These are phyloP conservation scores for Melanostigma gelatinosum DNA, from an alignment of 2,113 vertebrate species.

Conservation along the genomic window DNA sequence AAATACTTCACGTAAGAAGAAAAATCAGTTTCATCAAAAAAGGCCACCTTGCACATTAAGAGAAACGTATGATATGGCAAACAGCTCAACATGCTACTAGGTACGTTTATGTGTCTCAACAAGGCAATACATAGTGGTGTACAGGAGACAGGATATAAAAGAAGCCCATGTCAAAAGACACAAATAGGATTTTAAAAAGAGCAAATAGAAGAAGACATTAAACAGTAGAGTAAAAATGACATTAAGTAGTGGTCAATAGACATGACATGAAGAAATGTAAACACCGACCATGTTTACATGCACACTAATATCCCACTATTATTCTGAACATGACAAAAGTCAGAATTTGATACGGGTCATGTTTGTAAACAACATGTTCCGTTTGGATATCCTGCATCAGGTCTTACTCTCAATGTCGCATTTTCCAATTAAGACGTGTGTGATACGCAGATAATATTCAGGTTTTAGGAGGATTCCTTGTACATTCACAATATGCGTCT, in stretches of 20 bases:
- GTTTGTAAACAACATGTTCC: neutral
- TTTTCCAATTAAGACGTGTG: neutral
- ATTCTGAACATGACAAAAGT: neutral
- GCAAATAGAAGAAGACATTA: neutral
- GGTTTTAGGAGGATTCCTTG: neutral
- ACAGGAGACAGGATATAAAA: neutral
- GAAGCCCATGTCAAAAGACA: neutral
- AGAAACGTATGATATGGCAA: neutral
- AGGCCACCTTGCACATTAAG: neutral
- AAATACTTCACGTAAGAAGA: neutral
- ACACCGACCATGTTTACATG: neutral
- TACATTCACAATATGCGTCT: neutral
- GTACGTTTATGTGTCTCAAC: neutral
- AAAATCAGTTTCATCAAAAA: neutral
- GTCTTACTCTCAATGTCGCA: neutral
- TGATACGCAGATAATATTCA: neutral
- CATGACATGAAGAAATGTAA: neutral
- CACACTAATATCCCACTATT: neutral
- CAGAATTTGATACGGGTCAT: neutral
- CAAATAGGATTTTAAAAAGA: neutral
- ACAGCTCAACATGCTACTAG: neutral
- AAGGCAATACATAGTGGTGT: neutral
- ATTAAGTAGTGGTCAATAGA: neutral
- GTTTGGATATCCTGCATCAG: neutral
- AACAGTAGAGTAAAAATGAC: neutral